Percentiles rank a stretch among this genome's conserved stretches.
Evolutionary conservation across 2,113 vertebrate species (phyloP).

Genomic region (Megaptera novaeangliae): DNA sequence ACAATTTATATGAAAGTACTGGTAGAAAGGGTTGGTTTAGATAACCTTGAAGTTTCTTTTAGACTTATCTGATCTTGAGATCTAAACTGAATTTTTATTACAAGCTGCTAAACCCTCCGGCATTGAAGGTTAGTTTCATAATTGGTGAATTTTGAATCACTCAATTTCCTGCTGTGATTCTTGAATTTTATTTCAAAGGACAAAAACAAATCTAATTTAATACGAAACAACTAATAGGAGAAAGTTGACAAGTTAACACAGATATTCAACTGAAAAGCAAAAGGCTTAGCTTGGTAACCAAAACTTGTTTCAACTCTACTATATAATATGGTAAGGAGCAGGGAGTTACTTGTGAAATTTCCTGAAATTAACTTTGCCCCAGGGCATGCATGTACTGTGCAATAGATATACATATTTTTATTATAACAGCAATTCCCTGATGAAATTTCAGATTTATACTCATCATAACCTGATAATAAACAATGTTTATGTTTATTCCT

Average conservation of each 20-base stretch:
- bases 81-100: constrained; percentile 13
- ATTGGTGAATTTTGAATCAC: background rate
- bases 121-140: background rate
- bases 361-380: background rate
- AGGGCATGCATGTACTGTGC: background rate
- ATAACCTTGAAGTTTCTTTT: constrained; percentile 13
- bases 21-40: background rate
- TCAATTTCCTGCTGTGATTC: background rate
- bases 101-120: background rate
- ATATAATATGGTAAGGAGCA: background rate
- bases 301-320: background rate
- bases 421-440: background rate
- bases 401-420: background rate
- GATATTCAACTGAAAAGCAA: constrained; percentile 6
- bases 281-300: background rate
- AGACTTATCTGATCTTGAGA: background rate
- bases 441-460: background rate
- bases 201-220: background rate
- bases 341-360: background rate
- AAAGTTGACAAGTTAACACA: background rate
- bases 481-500: background rate
- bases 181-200: background rate
- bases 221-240: background rate
- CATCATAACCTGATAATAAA: background rate
- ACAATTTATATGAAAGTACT: background rate